Evolutionary conservation across 2,113 vertebrate genomes (phyloP), one percentile per base, ranked within the genome.

Genomic region (Pachypanchax playfairii): DNA sequence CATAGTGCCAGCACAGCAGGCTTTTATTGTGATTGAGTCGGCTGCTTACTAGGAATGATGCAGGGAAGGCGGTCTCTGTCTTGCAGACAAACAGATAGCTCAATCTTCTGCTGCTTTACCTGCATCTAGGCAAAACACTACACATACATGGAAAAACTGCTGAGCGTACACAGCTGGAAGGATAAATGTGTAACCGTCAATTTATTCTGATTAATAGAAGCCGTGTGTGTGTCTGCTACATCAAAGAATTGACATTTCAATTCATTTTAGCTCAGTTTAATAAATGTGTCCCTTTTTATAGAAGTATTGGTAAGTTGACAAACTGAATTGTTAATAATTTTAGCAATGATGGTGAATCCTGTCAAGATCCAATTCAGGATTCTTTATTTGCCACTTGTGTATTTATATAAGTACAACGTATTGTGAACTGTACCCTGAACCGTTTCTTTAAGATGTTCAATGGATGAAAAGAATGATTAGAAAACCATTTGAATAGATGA

Each of bases 21-120:
- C 78, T 87, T 84, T 81, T 76, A 87, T 85, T 84, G 82, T 75
- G 82, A 88, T 84, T 73, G 85, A 86, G 80, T 72, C 77, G 28
- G 65, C 64, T 22, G 64, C 79, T 84, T 85, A 87, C 66, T 36
- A 79, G 82, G 80, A 78, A 80, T 82, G 85, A 86, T 83, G 77
- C 79, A 75, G 79, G 64, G 46, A 65, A 66, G 50, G 65, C 62
- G 46, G 70, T 70, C 66, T 79, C 44, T 56, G 74, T 76, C 53
- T 51, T 22, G 2, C 48, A 61, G 48, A 71, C 75, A 47, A 77
- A 73, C 75, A n/a, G 55, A 86, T 65, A 39, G 70, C 55, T 86
- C 67, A 82, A 67, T 76, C 69, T 54, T 80, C 42, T 15, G 38
- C 63, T 58, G 53, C 36, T 65, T 58, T 35, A 38, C 44, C 74